Evolutionary conservation across 2,797 vertebrate genomes (phyloP), one percentile per base, ranked within the genome.

Genomic region (Hyperoplus immaculatus): DNA sequence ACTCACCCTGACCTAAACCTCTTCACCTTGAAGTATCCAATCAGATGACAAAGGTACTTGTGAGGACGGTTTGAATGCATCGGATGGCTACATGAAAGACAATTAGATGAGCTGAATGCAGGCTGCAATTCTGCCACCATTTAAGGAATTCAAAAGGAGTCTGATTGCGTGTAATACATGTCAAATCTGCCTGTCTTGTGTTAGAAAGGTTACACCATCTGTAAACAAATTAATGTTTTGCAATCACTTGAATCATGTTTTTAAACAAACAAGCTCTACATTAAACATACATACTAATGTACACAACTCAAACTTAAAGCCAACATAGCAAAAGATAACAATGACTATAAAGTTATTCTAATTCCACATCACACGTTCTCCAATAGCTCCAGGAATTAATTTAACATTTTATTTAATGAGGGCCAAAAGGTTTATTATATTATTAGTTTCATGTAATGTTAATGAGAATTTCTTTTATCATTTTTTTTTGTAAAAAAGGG

Each of bases 161-260:
- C 60, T 87, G 87, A 91, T 91, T 91, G 73, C n/a, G 10, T 36
- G 65, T 88, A 87, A 49, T 57, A 53, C 42, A 60, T 43, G 21
- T 21, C 1, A 21, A 21, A 21, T 21, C 21, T 21, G 21, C 21
- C 21, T 21, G 11, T 39, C 16, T 16, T 60, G 18, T 5, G 43
- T 42, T 21, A 51, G 41, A 80, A 69, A 6, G 12, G 56, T 60
- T n/a, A 8, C 7, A 46, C 9, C 3, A 55, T 45, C 68, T 53
- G n/a, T 38, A 10, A 42, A 4, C 15, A n/a, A 43, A 9, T 47
- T 16, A 39, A 0, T 45, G 75, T 56, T 55, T 38, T 57, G 15
- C 16, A 66, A 53, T 45, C 4, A n/a, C 1, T 21, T 11, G 1
- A 46, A 70, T 39, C 7, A 13, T 69, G 36, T 45, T 10, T 39